Percentiles rank a stretch among this genome's conserved stretches.
Evolutionary conservation across 1,140 invertebrate species (phyloP).

Genomic region (Aphelinus certus): DNA sequence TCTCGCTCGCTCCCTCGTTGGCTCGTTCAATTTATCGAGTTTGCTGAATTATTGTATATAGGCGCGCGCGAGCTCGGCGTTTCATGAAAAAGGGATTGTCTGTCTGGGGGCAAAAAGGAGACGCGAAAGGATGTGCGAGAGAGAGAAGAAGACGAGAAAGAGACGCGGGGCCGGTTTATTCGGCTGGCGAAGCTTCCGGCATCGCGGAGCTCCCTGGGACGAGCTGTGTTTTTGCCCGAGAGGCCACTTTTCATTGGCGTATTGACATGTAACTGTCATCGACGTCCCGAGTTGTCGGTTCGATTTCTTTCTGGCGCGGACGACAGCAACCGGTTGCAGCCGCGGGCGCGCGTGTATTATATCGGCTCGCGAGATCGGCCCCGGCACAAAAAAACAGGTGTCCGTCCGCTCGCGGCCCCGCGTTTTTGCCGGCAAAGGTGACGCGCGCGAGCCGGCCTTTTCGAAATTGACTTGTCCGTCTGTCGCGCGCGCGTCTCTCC

Average conservation of each 20-base stretch:
- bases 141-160: neutral
- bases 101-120: slow-evolving; percentile 13
- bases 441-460: too few species aligned
- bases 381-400: slow-evolving; percentile 50
- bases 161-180: slow-evolving; percentile 7
- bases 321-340: slow-evolving; percentile 9
- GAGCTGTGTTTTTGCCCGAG: neutral
- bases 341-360: slow-evolving; percentile 39
- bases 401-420: slow-evolving; percentile 36
- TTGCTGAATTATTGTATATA: slow-evolving; percentile 28
- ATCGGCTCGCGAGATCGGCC: slow-evolving; percentile 54
- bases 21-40: slow-evolving; percentile 29
- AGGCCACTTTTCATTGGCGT: slow-evolving; percentile 55
- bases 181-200: slow-evolving; percentile 38
- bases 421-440: too few species aligned
- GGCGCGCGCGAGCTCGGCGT: neutral
- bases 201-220: neutral
- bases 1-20: neutral
- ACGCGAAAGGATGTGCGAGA: neutral
- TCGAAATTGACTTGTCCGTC: too few species aligned
- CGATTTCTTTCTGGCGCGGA: slow-evolving; percentile 49
- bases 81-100: slow-evolving; percentile 30
- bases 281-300: slow-evolving; percentile 35
- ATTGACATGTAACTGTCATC: slow-evolving; percentile 65
- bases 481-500: too few species aligned